Evolutionary conservation across 2,797 vertebrate species (phyloP).

Genomic region (Psittacula echo): DNA sequence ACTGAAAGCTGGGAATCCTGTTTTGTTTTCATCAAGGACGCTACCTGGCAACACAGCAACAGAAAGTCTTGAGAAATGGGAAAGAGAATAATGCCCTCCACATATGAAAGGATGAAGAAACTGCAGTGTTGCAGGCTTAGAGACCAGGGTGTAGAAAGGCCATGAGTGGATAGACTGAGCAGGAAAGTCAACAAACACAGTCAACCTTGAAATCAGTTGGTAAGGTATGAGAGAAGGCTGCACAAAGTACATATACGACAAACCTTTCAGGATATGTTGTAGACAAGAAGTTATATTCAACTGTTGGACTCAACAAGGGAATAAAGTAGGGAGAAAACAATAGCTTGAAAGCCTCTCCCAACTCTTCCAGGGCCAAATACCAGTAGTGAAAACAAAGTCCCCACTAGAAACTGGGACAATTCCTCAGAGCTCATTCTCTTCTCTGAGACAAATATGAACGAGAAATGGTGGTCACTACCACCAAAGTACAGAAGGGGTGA

Average conservation of each 20-base stretch:
- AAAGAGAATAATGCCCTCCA: neutral
- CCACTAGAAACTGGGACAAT: neutral
- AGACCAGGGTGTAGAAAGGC: neutral
- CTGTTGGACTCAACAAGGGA: neutral
- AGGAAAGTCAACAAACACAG: neutral
- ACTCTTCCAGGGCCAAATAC: neutral
- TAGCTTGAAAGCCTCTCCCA: neutral
- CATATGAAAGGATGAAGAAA: neutral
- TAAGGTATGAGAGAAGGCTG: neutral
- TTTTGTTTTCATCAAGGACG: conserved; percentile 79
- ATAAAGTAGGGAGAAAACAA: neutral
- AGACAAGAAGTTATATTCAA: neutral
- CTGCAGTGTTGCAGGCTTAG: neutral
- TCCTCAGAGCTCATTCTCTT: neutral
- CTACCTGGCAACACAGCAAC: conserved; percentile 78
- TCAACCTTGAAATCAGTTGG: neutral
- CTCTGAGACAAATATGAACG: neutral
- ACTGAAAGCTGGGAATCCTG: conserved; percentile 89
- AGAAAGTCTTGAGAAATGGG: neutral
- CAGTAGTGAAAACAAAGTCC: neutral
- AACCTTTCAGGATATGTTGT: neutral
- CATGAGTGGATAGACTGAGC: neutral
- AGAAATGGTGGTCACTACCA: neutral
- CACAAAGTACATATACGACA: neutral
- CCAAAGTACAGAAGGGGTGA: neutral